phyloP scores from a whole-genome alignment of 53 echinoderm and acorn worm genomes.

The Actinopyga echinites region DNA sequence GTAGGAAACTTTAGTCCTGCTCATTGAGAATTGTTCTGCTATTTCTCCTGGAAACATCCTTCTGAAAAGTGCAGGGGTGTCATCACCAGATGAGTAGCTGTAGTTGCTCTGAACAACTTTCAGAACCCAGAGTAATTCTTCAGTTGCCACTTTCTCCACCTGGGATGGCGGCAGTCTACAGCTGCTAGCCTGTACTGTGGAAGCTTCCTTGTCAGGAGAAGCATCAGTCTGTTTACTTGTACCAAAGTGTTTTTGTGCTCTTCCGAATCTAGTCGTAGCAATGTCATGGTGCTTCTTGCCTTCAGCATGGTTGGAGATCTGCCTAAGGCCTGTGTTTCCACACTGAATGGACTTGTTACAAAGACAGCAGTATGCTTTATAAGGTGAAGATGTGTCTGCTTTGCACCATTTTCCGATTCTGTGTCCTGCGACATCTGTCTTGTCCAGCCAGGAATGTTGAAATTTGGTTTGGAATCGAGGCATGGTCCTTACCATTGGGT shows the following conservation, averaged over 20 bases:
- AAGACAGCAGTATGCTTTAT: neutral
- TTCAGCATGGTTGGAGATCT: slow-evolving; percentile 29
- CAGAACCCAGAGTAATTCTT: slow-evolving; percentile 6
- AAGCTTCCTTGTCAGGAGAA: neutral
- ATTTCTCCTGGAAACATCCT: neutral
- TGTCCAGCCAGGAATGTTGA: slow-evolving; percentile 30
- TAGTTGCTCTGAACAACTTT: slow-evolving; percentile 10
- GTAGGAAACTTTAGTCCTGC: no score
- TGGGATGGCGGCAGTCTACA: neutral
- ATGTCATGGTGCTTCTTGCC: slow-evolving; percentile 30
- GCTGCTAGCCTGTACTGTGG: neutral
- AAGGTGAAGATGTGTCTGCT: slow-evolving; percentile 9
- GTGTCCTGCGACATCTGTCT: slow-evolving; percentile 21
- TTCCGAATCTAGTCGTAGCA: slow-evolving; percentile 15
- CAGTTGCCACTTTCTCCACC: neutral
- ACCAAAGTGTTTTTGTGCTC: neutral
- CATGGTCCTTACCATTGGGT: no score
- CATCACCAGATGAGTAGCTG: neutral
- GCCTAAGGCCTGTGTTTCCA: slow-evolving; percentile 16
- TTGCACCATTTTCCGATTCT: slow-evolving; percentile 16
- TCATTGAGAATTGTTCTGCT: no score
- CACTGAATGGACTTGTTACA: slow-evolving; percentile 29
- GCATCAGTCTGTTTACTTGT: neutral
- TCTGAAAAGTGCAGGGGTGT: neutral
- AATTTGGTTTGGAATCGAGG: neutral